Evolutionary conservation across 2,888 invertebrate species (phyloP).

Genomic region (Synanthedon andrenaeformis): DNA sequence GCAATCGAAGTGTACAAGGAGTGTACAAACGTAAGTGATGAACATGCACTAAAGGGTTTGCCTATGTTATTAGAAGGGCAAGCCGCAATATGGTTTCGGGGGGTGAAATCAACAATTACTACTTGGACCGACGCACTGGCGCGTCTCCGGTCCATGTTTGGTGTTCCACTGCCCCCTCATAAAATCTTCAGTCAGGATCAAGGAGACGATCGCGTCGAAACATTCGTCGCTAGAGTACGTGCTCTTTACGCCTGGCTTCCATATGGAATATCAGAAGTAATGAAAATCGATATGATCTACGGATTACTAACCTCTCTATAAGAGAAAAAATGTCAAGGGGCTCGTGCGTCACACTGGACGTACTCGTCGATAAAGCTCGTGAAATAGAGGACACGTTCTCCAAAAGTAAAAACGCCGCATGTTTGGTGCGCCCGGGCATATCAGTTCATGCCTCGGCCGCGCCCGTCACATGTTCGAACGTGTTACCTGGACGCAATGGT

Average conservation of each 20-base stretch:
- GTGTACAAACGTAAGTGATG: conserved; percentile 9
- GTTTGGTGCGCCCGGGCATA: too few species aligned
- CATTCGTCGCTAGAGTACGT: background rate
- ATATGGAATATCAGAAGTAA: background rate
- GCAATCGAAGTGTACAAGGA: conserved; percentile 5
- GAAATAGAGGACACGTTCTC: too few species aligned
- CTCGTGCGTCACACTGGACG: background rate
- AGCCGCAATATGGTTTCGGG: conserved; percentile 12
- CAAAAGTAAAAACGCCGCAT: too few species aligned
- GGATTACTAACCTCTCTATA: background rate
- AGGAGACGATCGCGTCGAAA: background rate
- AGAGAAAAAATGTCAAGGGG: background rate
- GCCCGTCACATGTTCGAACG: too few species aligned
- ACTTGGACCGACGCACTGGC: conserved; percentile 5
- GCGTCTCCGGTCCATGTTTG: conserved; percentile 6
- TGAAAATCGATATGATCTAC: background rate
- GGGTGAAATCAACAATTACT: conserved; percentile 1
- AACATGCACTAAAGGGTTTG: conserved; percentile 9
- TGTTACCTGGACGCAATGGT: too few species aligned
- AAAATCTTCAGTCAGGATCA: conserved; percentile 6
- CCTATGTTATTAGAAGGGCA: conserved; percentile 11
- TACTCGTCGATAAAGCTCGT: background rate
- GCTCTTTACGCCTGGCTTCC: background rate
- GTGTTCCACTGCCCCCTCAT: conserved; percentile 1
- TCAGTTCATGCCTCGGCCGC: too few species aligned